A percentile compares a stretch with the other conserved stretches of the same genome.
phyloP scores from a whole-genome alignment of 2,797 vertebrate species.

The Sarcophilus harrisii region DNA sequence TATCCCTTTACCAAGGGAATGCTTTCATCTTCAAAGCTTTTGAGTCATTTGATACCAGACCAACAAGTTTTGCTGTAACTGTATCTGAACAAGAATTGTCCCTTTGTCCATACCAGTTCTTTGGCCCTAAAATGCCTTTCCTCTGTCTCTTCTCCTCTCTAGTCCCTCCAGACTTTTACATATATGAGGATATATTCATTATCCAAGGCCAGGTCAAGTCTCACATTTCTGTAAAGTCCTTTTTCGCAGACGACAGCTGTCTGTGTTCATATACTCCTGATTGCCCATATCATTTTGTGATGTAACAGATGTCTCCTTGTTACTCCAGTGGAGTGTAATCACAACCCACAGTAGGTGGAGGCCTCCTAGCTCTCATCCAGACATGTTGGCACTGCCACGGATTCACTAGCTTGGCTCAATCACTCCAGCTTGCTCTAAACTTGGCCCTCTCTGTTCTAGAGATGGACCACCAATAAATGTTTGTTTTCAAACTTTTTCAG shows the following conservation, averaged over 20 bases:
- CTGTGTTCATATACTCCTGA: neutral
- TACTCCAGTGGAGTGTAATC: neutral
- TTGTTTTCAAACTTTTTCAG: neutral
- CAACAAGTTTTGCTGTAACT: conserved; percentile 16
- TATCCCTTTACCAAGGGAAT: conserved; percentile 8
- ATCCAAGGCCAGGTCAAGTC: neutral
- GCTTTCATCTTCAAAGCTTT: neutral
- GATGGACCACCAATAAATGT: neutral
- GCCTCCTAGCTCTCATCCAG: neutral
- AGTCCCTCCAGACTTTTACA: neutral
- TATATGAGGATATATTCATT: neutral
- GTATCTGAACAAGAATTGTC: neutral
- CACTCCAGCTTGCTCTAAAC: neutral
- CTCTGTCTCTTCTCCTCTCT: neutral
- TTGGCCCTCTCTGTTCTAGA: neutral
- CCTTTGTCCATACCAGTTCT: neutral
- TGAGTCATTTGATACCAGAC: conserved; percentile 8
- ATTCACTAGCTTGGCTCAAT: neutral
- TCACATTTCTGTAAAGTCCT: neutral
- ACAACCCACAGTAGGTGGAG: neutral
- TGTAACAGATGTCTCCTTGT: neutral
- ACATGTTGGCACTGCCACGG: neutral
- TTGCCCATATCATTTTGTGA: neutral
- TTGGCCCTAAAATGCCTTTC: neutral
- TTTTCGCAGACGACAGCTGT: neutral